Percentiles rank a stretch among this genome's conserved stretches.
phyloP scores from a whole-genome alignment of 2,113 vertebrate genomes.

The Gymnocephalus cernua region DNA sequence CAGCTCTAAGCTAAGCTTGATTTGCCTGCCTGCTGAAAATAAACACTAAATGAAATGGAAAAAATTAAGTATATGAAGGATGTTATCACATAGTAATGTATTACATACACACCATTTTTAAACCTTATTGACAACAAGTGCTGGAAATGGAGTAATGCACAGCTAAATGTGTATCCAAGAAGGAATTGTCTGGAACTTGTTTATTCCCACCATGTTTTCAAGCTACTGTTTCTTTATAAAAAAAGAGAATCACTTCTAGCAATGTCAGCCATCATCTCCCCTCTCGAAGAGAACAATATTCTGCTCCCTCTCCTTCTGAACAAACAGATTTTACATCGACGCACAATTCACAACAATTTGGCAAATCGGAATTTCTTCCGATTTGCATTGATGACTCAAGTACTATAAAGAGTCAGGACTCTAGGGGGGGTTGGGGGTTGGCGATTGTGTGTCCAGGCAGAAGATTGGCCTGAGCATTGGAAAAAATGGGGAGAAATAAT shows the following conservation, averaged over 20 bases:
- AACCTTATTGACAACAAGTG: not conserved
- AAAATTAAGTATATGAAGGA: not conserved
- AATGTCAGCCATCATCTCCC: slow-evolving; percentile 36
- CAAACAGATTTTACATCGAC: slow-evolving; percentile 32
- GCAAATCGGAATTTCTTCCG: slow-evolving; percentile 67
- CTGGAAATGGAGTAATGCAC: not conserved
- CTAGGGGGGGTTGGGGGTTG: not conserved
- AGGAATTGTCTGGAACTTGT: not conserved
- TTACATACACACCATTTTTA: not conserved
- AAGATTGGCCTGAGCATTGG: slow-evolving; percentile 27
- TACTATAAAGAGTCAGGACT: slow-evolving; percentile 51
- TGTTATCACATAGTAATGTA: not conserved
- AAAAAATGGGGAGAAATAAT: slow-evolving; percentile 51
- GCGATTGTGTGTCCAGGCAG: slow-evolving; percentile 28
- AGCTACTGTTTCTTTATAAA: not conserved
- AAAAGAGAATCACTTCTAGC: not conserved
- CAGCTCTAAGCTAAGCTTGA: slow-evolving; percentile 47
- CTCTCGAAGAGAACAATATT: slow-evolving; percentile 2
- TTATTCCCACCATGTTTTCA: not conserved
- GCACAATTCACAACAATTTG: slow-evolving; percentile 72
- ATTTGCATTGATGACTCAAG: slow-evolving; percentile 55
- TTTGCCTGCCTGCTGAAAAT: slow-evolving; percentile 28
- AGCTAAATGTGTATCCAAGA: not conserved
- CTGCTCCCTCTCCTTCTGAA: slow-evolving; percentile 46
- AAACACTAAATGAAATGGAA: slow-evolving; percentile 15